Evolutionary conservation across 2,797 vertebrate species (phyloP), one percentile per base, ranked within the genome.

Genomic region (Ctenopoma kingsleyae): DNA sequence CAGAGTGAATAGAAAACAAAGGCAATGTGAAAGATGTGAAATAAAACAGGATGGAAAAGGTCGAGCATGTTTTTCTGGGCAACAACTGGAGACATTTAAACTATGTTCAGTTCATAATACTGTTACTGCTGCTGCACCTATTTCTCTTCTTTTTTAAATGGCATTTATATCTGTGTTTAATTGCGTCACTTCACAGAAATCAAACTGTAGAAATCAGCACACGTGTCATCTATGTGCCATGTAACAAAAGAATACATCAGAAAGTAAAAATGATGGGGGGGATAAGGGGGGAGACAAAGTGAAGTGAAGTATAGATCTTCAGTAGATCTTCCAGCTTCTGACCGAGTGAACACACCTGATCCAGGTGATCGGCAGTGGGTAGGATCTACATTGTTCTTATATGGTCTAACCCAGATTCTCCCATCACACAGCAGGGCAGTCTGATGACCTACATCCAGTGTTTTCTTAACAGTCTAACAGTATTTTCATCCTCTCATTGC

Each of bases 21-120:
- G 20, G 3, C 13, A 12, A 52, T 67, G 19, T 43, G 23, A 62
- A 62, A 71, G 16, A 52, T 67, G 19, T 43, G 23, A 62, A 62
- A 71, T 64, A 17, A 57, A 67, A 59, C 30, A 10, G 36, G 36
- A 46, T 1, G 40, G 23, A 60, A 60, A 69, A 74, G 54, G 65
- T 74, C 50, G 47, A 47, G 22, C 4, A 7, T 64, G 17, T 64
- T 74, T 54, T 55, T 44, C 40, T 16, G 20, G 36, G 20, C 9
- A 43, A 25, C 30, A 63, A 43, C 27, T 32, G 25, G 47, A 60
- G 67, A 70, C 50, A 56, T 74, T 25, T 55, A 51, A 23, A 60
- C 1, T 9, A 11, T 38, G 30, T 50, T 65, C 44, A 46, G 4
- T 51, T 40, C 8, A 32, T 59, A 43, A 60, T 38, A 36, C 19